Conservation (phyloP, 2,797 vertebrate species). For the Craterocephalus amniculus region DNA sequence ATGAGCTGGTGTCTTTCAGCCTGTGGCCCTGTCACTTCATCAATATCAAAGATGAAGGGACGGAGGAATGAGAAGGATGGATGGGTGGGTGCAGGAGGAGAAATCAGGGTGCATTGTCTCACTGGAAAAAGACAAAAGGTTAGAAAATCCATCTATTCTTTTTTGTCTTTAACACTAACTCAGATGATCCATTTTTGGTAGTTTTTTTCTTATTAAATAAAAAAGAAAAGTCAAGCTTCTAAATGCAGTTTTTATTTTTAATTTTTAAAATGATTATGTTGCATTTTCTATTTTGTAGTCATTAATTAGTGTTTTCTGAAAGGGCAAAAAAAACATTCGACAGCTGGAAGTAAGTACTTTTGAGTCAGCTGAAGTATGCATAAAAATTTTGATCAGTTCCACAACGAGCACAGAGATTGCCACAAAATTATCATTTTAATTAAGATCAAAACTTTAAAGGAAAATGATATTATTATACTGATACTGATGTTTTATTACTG, state of each 20-base stretch:
- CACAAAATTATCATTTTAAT: background rate
- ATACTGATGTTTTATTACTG: background rate
- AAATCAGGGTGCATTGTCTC: constrained; percentile 31
- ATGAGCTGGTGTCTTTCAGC: constrained; percentile 79
- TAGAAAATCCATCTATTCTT: constrained; percentile 8
- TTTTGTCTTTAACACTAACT: background rate
- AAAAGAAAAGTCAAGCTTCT: background rate
- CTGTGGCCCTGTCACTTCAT: constrained; percentile 81
- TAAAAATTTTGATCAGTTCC: background rate
- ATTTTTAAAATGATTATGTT: too few relatives aligned
- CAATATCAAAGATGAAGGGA: constrained; percentile 70
- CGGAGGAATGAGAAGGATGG: constrained; percentile 59
- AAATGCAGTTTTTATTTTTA: background rate
- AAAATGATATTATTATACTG: background rate
- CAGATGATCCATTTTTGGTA: background rate
- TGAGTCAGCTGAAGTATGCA: background rate
- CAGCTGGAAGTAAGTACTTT: background rate
- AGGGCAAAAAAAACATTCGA: background rate
- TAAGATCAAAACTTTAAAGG: background rate
- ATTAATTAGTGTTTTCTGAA: background rate
- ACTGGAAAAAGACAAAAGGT: constrained; percentile 36
- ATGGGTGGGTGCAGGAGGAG: constrained; percentile 46
- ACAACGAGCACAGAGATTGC: background rate
- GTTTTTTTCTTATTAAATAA: background rate
- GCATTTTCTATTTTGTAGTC: background rate